phyloP scores from a whole-genome alignment of 1,140 invertebrate genomes.

The Aphelenchoides avenae region DNA sequence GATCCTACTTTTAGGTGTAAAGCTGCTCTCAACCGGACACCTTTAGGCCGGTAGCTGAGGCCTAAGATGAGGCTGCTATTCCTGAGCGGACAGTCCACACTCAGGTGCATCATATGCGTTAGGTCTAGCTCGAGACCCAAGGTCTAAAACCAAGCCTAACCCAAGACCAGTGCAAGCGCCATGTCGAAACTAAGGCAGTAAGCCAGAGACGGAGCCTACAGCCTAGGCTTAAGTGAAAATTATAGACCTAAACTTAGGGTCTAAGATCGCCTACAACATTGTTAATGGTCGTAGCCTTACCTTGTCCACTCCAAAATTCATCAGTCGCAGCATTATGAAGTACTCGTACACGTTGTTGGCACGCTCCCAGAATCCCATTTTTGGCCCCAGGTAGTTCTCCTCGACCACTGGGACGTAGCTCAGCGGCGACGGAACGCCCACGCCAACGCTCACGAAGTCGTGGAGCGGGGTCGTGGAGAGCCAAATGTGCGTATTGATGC shows the following conservation, averaged over 20 bases:
- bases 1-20: neutral
- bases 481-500: conserved; percentile 6
- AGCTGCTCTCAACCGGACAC: neutral
- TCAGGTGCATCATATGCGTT: no score
- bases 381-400: conserved; percentile 5
- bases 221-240: no score
- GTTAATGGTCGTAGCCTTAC: neutral
- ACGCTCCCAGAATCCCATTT: neutral
- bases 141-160: no score
- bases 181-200: no score
- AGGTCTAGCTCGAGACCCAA: no score
- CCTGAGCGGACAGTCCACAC: neutral
- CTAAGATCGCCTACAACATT: neutral
- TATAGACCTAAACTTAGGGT: neutral
- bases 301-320: neutral
- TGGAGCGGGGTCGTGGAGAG: conserved; percentile 10
- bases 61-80: neutral
- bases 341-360: neutral
- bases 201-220: no score
- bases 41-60: neutral
- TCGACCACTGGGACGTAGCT: conserved; percentile 1
- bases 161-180: no score
- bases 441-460: conserved; percentile 1
- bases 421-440: conserved; percentile 9
- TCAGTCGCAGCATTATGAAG: neutral